Percentiles rank a stretch among this genome's conserved stretches.
These are phyloP conservation scores for Palythoa caribaeorum DNA, from an alignment of 92 coral and sea anemone species.

Conservation along the genomic window DNA sequence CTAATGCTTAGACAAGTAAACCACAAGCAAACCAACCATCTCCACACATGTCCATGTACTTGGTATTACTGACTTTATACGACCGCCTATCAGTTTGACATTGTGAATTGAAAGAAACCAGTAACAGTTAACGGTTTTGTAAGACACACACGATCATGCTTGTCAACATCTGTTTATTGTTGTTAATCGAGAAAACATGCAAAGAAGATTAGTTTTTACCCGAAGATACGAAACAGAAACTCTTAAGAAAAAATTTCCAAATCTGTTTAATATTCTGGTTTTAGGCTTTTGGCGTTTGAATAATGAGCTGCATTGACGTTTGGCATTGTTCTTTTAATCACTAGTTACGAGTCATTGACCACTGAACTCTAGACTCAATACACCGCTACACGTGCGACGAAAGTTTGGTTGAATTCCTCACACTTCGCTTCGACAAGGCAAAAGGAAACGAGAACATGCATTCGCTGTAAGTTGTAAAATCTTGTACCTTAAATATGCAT, in stretches of 20 bases:
- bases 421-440: neutral
- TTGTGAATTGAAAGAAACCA: neutral
- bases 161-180: neutral
- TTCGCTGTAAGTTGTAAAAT: slow-evolving; percentile 10
- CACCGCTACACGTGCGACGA: neutral
- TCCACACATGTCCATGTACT: too few relatives aligned
- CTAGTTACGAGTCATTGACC: slow-evolving; percentile 4
- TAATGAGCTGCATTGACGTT: slow-evolving; percentile 13
- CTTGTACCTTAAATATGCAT: neutral
- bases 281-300: neutral
- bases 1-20: neutral
- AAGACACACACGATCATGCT: neutral
- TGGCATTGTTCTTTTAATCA: slow-evolving; percentile 31
- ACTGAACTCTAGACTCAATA: neutral
- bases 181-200: neutral
- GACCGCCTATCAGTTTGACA: neutral
- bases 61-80: neutral
- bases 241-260: neutral
- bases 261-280: slow-evolving; percentile 26
- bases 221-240: neutral
- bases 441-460: neutral
- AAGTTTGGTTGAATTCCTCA: slow-evolving; percentile 7
- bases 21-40: neutral
- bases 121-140: neutral
- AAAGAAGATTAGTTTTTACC: neutral